Percentiles rank a stretch among this genome's conserved stretches.
Evolutionary conservation across 2,797 vertebrate genomes (phyloP).

Genomic region (Pangasius djambal): DNA sequence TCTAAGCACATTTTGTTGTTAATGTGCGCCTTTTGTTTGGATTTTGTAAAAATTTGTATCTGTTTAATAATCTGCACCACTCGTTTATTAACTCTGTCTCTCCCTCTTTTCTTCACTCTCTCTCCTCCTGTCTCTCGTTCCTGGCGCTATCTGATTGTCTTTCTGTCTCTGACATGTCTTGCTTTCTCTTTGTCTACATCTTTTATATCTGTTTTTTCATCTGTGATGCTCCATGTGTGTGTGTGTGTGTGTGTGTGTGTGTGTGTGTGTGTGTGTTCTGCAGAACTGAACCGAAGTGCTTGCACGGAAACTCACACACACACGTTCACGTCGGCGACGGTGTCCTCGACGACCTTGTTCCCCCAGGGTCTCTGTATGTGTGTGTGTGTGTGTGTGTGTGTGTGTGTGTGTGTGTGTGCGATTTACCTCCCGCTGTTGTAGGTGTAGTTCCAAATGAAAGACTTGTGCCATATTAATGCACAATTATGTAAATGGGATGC

Average conservation of each 20-base stretch:
- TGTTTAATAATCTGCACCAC: background rate
- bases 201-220: background rate
- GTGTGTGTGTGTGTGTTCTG: slow-evolving; percentile 5
- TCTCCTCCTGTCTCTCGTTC: background rate
- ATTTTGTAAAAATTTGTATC: background rate
- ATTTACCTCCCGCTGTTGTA: background rate
- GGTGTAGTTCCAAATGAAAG: background rate
- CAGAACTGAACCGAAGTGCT: background rate
- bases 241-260: slow-evolving; percentile 1
- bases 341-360: slow-evolving; percentile 36
- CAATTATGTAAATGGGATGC: slow-evolving; percentile 11
- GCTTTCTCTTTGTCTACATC: background rate
- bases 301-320: background rate
- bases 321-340: background rate
- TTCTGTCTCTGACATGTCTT: background rate
- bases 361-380: background rate
- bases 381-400: slow-evolving; percentile 19
- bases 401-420: slow-evolving; percentile 2
- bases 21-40: background rate
- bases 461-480: slow-evolving; percentile 4
- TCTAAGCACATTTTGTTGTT: background rate
- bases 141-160: background rate
- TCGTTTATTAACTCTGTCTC: background rate
- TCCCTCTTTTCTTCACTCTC: background rate
- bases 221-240: background rate